Base-by-base conservation (phyloP, 2,888 invertebrate species). In the Andrena minutula region DNA sequence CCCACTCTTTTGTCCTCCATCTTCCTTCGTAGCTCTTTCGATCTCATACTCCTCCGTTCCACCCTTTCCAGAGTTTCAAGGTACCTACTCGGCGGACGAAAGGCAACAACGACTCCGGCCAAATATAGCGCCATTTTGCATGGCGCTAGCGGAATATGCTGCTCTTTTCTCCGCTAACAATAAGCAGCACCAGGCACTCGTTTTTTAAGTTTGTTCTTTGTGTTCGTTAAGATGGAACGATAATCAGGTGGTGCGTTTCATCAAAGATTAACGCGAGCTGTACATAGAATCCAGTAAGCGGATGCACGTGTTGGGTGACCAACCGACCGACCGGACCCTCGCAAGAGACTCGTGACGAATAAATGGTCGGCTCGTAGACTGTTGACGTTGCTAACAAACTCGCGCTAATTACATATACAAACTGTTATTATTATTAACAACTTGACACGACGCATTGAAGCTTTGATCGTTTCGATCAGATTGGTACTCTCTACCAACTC, bases 391-490 rank as follows among this genome's bases (percentile, higher is more conserved):
- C 41, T 41, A 12, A 12, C 41, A 12, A 12, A 41, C 41, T 41
- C 41, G 12, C 16, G 41, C 41, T 41, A 16, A 16, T 41, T 1
- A 5, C 16, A 5, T 4, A 16, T 16, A 41, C 4, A 16, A 41
- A 16, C 16, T 41, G 16, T 4, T 41, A 41, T 4, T 41, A 41
- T 41, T 41, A 41, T 41, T 41, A 12, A 41, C 41, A 12, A 12
- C 12, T 4, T 10, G 23, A 35, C 20, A n/a, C n/a, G n/a, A n/a
- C n/a, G n/a, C n/a, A n/a, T n/a, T n/a, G n/a, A n/a, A n/a, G n/a
- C n/a, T n/a, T n/a, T n/a, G n/a, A n/a, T n/a, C 10, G 47, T 66
- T 20, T 30, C 47, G 61, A 41, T 20, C 23, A 61, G 75, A 63
- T 75, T 68, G 70, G 56, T 70, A 63, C 20, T 12, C 20, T 30